Evolutionary conservation across 2,113 vertebrate species (phyloP).

Genomic region (Ceuthmochares aereus): DNA sequence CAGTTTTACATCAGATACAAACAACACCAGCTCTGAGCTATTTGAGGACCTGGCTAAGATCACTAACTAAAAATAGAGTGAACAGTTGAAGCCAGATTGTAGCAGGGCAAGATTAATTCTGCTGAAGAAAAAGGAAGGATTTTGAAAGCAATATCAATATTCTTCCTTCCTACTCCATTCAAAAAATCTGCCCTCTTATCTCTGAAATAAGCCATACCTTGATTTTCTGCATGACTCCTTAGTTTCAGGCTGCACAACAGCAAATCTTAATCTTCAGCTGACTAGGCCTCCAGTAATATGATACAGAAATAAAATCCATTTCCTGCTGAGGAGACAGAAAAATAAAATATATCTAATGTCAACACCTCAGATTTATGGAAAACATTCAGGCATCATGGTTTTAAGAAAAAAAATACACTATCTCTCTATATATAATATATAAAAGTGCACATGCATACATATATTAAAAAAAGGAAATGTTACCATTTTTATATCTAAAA

Average conservation of each 20-base stretch:
- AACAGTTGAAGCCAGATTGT: constrained; percentile 45
- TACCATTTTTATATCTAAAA: not conserved
- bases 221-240: not conserved
- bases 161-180: not conserved
- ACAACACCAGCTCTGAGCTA: constrained; percentile 54
- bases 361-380: not conserved
- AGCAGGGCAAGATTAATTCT: constrained; percentile 48
- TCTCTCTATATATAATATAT: not conserved
- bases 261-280: not conserved
- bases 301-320: constrained; percentile 36
- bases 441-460: not conserved
- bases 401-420: not conserved
- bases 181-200: not conserved
- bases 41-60: constrained; percentile 56
- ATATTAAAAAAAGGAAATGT: not conserved
- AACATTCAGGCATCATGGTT: not conserved
- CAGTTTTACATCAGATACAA: constrained; percentile 61
- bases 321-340: constrained; percentile 15
- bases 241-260: not conserved
- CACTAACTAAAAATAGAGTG: constrained; percentile 41
- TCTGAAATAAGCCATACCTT: not conserved
- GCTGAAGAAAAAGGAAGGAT: not conserved
- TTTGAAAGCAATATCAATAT: constrained; percentile 5
- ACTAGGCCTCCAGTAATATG: not conserved
- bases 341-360: not conserved